These are phyloP conservation scores for Semotilus atromaculatus DNA, from an alignment of 2,797 vertebrate genomes.

Conservation along the genomic window DNA sequence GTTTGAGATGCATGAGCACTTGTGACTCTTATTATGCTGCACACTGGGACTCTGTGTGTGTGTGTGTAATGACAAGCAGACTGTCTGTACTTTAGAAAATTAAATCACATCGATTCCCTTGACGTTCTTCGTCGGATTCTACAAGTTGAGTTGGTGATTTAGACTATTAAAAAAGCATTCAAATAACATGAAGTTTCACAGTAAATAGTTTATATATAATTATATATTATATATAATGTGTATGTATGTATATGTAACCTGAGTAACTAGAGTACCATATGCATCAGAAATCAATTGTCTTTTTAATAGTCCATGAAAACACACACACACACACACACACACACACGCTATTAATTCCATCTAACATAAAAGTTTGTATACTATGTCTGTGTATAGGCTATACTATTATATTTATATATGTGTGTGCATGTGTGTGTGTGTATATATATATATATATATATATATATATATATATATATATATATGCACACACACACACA, in stretches of 20 bases:
- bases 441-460: too few relatives aligned
- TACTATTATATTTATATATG: too few relatives aligned
- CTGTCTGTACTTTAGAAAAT: constrained; percentile 69
- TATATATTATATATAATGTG: too few relatives aligned
- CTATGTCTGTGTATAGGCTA: too few relatives aligned
- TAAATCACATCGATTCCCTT: constrained; percentile 57
- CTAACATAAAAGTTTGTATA: too few relatives aligned
- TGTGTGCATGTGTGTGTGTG: too few relatives aligned
- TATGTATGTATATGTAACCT: background rate
- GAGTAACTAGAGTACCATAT: background rate
- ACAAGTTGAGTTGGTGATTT: background rate
- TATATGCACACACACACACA: too few relatives aligned
- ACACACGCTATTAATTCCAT: too few relatives aligned
- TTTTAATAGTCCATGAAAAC: too few relatives aligned
- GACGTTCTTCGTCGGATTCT: constrained; percentile 2
- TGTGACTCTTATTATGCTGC: constrained; percentile 74
- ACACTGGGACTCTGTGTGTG: constrained; percentile 58
- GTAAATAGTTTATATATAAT: background rate
- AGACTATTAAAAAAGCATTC: background rate
- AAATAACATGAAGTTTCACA: background rate
- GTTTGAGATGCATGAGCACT: constrained; percentile 51
- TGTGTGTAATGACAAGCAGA: constrained; percentile 68
- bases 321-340: too few relatives aligned
- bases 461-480: too few relatives aligned
- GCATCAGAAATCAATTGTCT: background rate